Base-by-base conservation (phyloP, 2,888 invertebrate species). In the Diarsia mendica region DNA sequence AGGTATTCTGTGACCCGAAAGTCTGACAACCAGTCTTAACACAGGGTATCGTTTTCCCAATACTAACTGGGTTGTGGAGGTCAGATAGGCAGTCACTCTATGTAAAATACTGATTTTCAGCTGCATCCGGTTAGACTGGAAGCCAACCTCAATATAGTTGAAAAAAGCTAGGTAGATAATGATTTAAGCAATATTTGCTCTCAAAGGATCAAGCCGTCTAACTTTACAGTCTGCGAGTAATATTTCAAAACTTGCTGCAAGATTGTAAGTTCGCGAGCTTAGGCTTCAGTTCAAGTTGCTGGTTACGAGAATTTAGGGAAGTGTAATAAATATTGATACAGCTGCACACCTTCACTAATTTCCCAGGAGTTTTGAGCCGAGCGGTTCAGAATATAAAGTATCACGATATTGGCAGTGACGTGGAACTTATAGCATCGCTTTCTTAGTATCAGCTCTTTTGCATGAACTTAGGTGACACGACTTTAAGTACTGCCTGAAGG, bases 281-380 rank as follows among this genome's bases (percentile, higher is more conserved):
- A 63, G 61, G 44, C 61, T 74, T 61, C 20, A 44, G 53, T 33
- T 18, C 1, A 53, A 61, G 75, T 67, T 81, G 9, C 53, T 33
- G 33, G 18, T 49, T 23, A 28, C n/a, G 61, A 20, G 33, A 20
- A 39, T 72, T 51, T 58, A 61, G 33, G 3, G 20, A 33, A 66
- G 75, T 18, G 65, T 74, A 67, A 55, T 55, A 75, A 63, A 66
- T 81, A 67, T 66, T 23, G 48, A 61, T 67, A 66, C 23, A 58
- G n/a, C 10, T 81, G 53, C 58, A 73, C 51, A 28, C 46, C 46
- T 72, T 44, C 15, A 39, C 11, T 61, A 53, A 78, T 81, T 81
- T 75, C 78, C 66, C 80, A 20, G 44, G 44, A 65, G 77, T 23
- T 53, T 73, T 61, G 4, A 23, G 9, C 6, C 0, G 20, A 3